Evolutionary conservation across 2,113 vertebrate genomes (phyloP).

Genomic region (Pelobates fuscus): DNA sequence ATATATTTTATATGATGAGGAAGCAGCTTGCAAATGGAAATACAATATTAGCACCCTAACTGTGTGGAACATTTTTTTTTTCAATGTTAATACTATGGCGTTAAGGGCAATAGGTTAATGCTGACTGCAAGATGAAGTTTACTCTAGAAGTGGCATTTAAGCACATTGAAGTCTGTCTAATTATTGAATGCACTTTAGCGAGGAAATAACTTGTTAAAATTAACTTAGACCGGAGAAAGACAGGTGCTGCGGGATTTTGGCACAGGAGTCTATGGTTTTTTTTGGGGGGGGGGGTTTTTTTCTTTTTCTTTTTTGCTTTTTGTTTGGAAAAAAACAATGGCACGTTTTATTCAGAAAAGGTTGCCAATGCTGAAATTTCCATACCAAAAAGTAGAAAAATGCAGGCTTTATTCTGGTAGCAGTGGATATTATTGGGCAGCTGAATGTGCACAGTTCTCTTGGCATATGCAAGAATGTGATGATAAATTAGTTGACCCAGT

Average conservation of each 20-base stretch:
- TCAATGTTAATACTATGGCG: slow-evolving; percentile 57
- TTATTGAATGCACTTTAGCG: not conserved
- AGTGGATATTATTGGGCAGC: slow-evolving; percentile 30
- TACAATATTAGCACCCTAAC: slow-evolving; percentile 63
- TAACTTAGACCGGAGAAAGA: slow-evolving; percentile 19
- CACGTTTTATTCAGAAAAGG: slow-evolving; percentile 9
- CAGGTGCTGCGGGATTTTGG: slow-evolving; percentile 8
- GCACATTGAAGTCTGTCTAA: slow-evolving; percentile 21
- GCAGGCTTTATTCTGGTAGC: slow-evolving; percentile 39
- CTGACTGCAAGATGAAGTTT: slow-evolving; percentile 70
- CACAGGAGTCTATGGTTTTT: not conserved
- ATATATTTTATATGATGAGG: slow-evolving; percentile 57
- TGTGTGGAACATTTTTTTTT: slow-evolving; percentile 58
- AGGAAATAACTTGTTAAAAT: not conserved
- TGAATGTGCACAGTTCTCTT: slow-evolving; percentile 39
- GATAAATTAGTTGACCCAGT: slow-evolving; percentile 45
- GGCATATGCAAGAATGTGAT: slow-evolving; percentile 46
- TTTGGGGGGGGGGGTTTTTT: too few relatives aligned
- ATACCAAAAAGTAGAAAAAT: slow-evolving; percentile 36
- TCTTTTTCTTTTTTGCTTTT: slow-evolving; percentile 4
- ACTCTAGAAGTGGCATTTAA: slow-evolving; percentile 67
- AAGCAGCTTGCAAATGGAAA: slow-evolving; percentile 65
- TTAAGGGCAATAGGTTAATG: slow-evolving; percentile 68
- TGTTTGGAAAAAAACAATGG: too few relatives aligned
- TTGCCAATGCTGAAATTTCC: slow-evolving; percentile 32